Percentiles rank a stretch among this genome's conserved stretches.
Conservation (phyloP, 2,113 vertebrate species). For the Campylorhamphus procurvoides region DNA sequence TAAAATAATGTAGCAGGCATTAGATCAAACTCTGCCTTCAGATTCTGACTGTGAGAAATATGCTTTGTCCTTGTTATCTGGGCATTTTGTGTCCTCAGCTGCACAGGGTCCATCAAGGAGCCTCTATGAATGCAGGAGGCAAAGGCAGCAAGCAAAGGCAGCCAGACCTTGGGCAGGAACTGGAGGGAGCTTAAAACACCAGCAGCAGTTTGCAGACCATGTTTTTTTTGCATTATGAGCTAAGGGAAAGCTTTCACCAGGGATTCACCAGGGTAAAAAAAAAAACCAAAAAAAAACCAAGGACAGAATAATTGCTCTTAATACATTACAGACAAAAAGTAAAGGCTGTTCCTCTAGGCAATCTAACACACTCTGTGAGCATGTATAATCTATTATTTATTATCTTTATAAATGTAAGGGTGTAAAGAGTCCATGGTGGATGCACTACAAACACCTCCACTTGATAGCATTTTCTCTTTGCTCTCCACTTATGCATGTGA, state of each 20-base stretch:
- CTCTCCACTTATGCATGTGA: neutral
- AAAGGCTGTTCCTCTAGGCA: neutral
- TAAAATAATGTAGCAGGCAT: neutral
- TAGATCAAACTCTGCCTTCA: neutral
- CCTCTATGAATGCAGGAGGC: neutral
- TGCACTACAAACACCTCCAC: neutral
- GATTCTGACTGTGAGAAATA: neutral
- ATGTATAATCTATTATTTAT: neutral
- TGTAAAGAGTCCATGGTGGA: neutral
- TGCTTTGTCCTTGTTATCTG: neutral
- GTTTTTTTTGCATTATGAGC: neutral
- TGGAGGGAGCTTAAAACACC: neutral
- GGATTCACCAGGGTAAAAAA: neutral
- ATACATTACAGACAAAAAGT: neutral
- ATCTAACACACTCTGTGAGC: neutral
- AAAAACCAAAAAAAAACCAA: neutral
- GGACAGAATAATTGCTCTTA: neutral
- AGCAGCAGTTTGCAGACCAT: neutral
- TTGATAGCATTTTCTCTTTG: neutral
- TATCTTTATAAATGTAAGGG: neutral
- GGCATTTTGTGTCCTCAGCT: neutral
- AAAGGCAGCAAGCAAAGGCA: neutral
- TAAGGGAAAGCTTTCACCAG: neutral
- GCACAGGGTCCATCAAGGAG: neutral
- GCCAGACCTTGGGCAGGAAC: neutral